Evolutionary conservation across 2,113 vertebrate species (phyloP).

Genomic region (Ictalurus furcatus): DNA sequence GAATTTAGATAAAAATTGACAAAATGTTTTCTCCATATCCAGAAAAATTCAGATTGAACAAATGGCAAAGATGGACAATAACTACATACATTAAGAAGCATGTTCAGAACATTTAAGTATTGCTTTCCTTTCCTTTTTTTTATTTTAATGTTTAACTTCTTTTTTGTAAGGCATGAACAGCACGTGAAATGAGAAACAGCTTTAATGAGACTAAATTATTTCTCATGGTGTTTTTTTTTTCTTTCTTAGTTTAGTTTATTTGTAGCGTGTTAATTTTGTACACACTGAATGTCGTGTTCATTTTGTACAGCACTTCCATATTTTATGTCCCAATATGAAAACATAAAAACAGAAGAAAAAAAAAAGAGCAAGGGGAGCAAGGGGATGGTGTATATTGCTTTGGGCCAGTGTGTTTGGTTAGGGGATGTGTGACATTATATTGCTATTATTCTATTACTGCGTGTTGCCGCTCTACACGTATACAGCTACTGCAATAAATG

Average conservation of each 20-base stretch:
- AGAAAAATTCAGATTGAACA: neutral
- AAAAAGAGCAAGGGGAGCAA: slow-evolving; percentile 69
- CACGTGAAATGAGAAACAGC: slow-evolving; percentile 81
- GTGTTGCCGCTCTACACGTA: slow-evolving; percentile 99
- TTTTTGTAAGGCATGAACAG: slow-evolving; percentile 86
- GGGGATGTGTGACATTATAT: slow-evolving; percentile 94
- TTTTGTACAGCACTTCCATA: slow-evolving; percentile 89
- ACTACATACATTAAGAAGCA: slow-evolving; percentile 79
- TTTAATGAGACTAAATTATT: slow-evolving; percentile 81
- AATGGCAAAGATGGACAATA: slow-evolving; percentile 36
- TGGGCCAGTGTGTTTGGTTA: slow-evolving; percentile 88
- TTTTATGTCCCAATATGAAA: slow-evolving; percentile 84
- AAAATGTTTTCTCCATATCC: neutral
- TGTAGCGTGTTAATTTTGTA: slow-evolving; percentile 78
- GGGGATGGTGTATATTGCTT: slow-evolving; percentile 93
- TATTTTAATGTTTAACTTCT: slow-evolving; percentile 10
- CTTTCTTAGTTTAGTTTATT: slow-evolving; percentile 75
- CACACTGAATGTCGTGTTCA: slow-evolving; percentile 74
- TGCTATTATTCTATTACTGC: slow-evolving; percentile 93
- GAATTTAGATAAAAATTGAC: neutral
- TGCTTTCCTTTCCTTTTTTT: slow-evolving; percentile 54
- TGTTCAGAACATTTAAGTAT: slow-evolving; percentile 73
- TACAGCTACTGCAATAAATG: slow-evolving; percentile 99
- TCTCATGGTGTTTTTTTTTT: slow-evolving; percentile 77
- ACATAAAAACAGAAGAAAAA: slow-evolving; percentile 61